phyloP scores from a whole-genome alignment of 35 echinoderm and acorn worm species.

The Chiridota heheva region DNA sequence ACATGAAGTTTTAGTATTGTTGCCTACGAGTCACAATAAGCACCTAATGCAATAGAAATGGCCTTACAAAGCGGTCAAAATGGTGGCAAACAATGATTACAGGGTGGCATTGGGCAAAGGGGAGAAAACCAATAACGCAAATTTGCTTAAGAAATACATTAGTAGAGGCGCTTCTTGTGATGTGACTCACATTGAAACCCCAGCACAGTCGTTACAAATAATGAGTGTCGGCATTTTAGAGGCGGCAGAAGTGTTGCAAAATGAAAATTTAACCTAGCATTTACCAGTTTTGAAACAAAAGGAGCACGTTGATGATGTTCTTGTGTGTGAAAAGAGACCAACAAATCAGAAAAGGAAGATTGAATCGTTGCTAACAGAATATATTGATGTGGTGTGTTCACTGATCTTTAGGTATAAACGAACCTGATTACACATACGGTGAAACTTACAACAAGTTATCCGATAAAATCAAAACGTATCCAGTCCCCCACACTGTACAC shows the following conservation, averaged over 20 bases:
- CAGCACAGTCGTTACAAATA: neutral
- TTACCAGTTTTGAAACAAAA: neutral
- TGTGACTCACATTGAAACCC: neutral
- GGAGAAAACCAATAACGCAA: neutral
- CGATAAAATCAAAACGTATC: neutral
- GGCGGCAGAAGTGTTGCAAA: neutral
- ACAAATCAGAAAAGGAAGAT: too few relatives aligned
- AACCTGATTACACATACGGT: neutral
- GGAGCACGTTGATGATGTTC: neutral
- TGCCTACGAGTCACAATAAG: neutral
- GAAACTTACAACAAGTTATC: neutral
- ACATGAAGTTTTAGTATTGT: neutral
- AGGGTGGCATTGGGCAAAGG: neutral
- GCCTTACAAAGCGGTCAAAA: neutral
- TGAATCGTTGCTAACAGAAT: neutral
- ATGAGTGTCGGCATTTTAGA: too few relatives aligned
- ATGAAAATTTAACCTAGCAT: neutral
- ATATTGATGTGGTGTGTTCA: neutral
- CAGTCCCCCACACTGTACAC: neutral
- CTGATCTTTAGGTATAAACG: neutral
- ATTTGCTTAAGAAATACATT: neutral
- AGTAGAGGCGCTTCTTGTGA: neutral
- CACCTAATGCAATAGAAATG: too few relatives aligned
- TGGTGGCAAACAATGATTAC: neutral
- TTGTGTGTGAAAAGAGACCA: neutral